Evolutionary conservation across 2,797 vertebrate genomes (phyloP), one percentile per base, ranked within the genome.

Genomic region (Serranus cabrilla): DNA sequence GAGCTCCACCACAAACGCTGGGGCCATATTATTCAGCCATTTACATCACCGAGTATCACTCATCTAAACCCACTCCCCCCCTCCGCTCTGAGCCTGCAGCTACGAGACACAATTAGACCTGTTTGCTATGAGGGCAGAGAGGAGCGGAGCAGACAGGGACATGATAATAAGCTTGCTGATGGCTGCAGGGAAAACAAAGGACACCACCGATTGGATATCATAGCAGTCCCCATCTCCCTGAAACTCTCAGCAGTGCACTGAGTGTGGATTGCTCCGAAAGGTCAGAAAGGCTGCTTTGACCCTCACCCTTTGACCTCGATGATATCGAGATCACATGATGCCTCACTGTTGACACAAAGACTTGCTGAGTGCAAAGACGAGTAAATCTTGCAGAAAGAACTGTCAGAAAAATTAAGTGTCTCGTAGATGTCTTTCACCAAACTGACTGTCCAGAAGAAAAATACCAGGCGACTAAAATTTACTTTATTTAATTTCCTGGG

Each of bases 1-100:
- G 81, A 90, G 89, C 89, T 84, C 75, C 79, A 60, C 76, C 82
- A 83, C 85, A 94, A 94, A 95, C 80, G 88, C 79, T 68, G 77
- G 84, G 83, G 90, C 89, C 94, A 89, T 90, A 95, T 95, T 95
- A 95, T 93, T 92, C 91, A 94, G 82, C 92, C 89, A 94, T 96
- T 96, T 96, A 94, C 91, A 93, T 87, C 87, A 50, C 89, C 87
- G 93, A 94, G 92, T 90, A 92, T 92, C 91, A 94, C 89, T 91
- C 93, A 91, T 86, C 88, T 87, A 82, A 89, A 78, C 86, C 82
- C 84, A 66, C 78, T 40, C 64, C 62, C 58, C 55, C 78, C 54
- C 74, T 75, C 59, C n/a, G 3, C 66, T 87, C 69, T 70, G 82
- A 90, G 92, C 90, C 94, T 31, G 76, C 87, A 89, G 86, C 91